Percentiles rank a stretch among this genome's conserved stretches.
phyloP scores from a whole-genome alignment of 35 echinoderm and acorn worm genomes.

The Lytechinus pictus region DNA sequence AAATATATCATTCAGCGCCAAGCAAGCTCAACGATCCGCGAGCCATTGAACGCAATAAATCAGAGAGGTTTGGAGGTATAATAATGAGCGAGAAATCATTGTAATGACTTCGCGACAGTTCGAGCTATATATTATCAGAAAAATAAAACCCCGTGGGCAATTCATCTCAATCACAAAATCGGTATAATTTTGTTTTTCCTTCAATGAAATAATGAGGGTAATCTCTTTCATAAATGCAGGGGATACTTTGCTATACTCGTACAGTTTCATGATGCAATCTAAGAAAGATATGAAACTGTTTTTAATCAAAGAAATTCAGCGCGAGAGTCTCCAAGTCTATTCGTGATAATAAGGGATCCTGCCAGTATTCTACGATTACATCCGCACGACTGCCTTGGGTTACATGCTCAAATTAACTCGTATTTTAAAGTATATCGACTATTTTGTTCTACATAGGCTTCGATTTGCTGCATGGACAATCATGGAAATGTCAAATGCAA shows the following conservation, averaged over 20 bases:
- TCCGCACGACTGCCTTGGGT: background rate
- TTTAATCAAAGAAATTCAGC: background rate
- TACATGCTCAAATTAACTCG: background rate
- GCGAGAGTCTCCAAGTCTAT: background rate
- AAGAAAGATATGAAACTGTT: background rate
- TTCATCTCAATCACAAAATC: background rate
- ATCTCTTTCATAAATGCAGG: too few species aligned
- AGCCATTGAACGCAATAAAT: too few species aligned
- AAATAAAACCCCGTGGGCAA: background rate
- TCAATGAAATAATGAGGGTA: too few species aligned
- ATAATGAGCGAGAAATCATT: background rate
- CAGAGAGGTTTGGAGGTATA: background rate
- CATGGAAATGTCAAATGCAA: too few species aligned
- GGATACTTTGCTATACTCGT: too few species aligned
- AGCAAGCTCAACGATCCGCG: too few species aligned
- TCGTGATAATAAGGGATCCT: background rate
- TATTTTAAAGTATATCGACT: too few species aligned
- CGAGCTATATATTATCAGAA: background rate
- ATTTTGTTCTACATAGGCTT: too few species aligned
- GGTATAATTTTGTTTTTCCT: background rate
- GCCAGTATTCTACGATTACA: background rate
- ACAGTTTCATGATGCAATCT: background rate
- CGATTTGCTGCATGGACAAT: background rate
- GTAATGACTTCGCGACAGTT: background rate
- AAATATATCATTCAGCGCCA: too few species aligned